These are phyloP conservation scores for Tetrax tetrax DNA, from an alignment of 2,113 vertebrate genomes.

Conservation along the genomic window DNA sequence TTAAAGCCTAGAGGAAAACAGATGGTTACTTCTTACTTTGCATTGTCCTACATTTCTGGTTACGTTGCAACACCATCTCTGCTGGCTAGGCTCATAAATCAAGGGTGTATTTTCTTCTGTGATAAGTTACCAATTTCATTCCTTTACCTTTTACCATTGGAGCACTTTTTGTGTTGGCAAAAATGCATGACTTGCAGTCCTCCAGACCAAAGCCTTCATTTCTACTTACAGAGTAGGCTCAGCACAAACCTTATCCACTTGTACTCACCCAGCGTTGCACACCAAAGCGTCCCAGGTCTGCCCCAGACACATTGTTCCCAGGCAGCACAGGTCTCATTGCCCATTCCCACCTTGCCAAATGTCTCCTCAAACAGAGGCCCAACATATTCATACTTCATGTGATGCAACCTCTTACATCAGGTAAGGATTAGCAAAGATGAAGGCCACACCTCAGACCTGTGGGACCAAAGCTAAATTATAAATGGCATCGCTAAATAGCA, in stretches of 20 bases:
- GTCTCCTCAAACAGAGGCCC: not conserved
- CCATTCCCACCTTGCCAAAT: not conserved
- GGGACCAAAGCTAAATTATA: not conserved
- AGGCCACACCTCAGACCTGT: not conserved
- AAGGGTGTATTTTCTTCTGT: not conserved
- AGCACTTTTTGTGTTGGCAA: not conserved
- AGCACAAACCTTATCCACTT: not conserved
- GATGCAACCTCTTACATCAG: not conserved
- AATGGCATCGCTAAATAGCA: not conserved
- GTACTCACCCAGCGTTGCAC: not conserved
- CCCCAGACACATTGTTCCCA: not conserved
- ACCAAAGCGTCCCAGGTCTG: not conserved
- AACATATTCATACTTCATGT: not conserved
- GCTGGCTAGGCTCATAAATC: not conserved
- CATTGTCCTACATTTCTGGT: not conserved
- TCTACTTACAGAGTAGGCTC: not conserved
- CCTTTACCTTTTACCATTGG: not conserved
- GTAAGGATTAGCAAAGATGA: not conserved
- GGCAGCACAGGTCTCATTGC: not conserved
- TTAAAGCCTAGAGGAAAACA: slow-evolving; percentile 35
- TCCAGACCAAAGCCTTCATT: not conserved
- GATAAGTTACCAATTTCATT: not conserved
- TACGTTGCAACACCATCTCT: not conserved
- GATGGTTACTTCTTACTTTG: slow-evolving; percentile 37
- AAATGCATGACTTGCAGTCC: not conserved